These are phyloP conservation scores for Pseudanteris insignis DNA, from an alignment of 2,888 invertebrate species.

Conservation along the genomic window DNA sequence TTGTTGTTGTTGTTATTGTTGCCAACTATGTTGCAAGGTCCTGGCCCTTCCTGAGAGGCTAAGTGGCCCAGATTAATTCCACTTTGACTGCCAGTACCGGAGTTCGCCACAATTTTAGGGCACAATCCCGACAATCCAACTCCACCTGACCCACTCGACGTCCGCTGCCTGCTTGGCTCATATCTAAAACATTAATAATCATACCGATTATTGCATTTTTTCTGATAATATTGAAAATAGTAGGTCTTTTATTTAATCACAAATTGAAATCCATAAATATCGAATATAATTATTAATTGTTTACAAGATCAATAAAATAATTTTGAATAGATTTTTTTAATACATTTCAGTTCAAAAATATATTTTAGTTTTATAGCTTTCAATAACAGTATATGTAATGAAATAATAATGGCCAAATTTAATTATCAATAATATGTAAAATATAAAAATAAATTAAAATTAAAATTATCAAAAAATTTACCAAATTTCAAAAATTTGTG, in stretches of 20 bases:
- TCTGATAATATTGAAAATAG: not conserved
- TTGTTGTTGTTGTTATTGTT: conserved; percentile 44
- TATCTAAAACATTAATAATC: conserved; percentile 57
- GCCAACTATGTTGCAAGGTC: conserved; percentile 53
- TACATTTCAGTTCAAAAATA: too few species aligned
- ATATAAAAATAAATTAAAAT: too few species aligned
- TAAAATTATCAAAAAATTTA: too few species aligned
- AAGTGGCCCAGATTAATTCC: conserved; percentile 62
- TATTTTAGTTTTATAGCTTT: too few species aligned
- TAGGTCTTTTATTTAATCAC: not conserved
- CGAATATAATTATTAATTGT: too few species aligned
- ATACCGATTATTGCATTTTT: conserved; percentile 1
- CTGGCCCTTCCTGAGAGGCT: conserved; percentile 61
- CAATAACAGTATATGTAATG: too few species aligned
- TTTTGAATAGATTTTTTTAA: too few species aligned
- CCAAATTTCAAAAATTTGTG: too few species aligned
- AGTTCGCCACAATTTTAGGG: conserved; percentile 61
- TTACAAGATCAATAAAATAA: too few species aligned
- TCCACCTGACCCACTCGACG: conserved; percentile 61
- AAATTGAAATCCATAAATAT: too few species aligned
- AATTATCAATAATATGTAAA: too few species aligned
- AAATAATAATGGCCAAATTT: too few species aligned
- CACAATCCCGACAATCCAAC: conserved; percentile 62
- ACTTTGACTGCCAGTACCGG: conserved; percentile 58
- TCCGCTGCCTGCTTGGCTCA: conserved; percentile 65